Evolutionary conservation across 2,888 invertebrate species (phyloP), one percentile per base, ranked within the genome.

Genomic region (Willowsia nigromaculata): DNA sequence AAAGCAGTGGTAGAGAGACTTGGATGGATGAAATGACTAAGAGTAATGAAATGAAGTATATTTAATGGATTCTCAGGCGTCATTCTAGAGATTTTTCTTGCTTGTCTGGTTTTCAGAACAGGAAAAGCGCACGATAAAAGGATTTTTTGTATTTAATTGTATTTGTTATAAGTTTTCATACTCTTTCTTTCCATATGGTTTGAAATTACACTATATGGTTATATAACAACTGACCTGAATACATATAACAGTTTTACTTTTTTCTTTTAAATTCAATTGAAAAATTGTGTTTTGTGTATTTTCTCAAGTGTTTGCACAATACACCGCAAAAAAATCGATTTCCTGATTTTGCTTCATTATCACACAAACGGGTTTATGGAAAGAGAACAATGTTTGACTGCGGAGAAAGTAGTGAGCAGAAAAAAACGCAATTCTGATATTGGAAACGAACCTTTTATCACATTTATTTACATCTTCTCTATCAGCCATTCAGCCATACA

Each of bases 11-110:
- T 27, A 27, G 7, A 7, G 2, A 25, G 74, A 40, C 71, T 13
- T 71, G 40, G 43, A 71, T 71, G 40, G 43, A 71, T 71, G 71
- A 74, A 47, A 47, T 74, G 74, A 74, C 74, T 74, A 40, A 71
- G 71, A 71, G 71, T 71, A 74, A 74, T 74, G 74, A 74, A 74
- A 74, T 74, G 74, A 74, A 74, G 47, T 74, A 47, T 43, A 47
- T 74, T 74, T 74, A 74, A 74, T 74, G 74, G 74, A 47, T 43
- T 74, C 47, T 74, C 74, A 22, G 74, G 47, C 74, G 74, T 74
- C 74, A 74, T 74, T 74, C 74, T 43, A 5, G 9, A 50, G 50
- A 74, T 74, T 47, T 71, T 74, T 74, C 43, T 43, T 9, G 74
- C 74, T 13, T 74, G 47, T 27, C 47, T 74, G 27, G 15, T 9